These are phyloP conservation scores for Meteorus sp. DNA, from an alignment of 1,140 invertebrate species.

Conservation along the genomic window DNA sequence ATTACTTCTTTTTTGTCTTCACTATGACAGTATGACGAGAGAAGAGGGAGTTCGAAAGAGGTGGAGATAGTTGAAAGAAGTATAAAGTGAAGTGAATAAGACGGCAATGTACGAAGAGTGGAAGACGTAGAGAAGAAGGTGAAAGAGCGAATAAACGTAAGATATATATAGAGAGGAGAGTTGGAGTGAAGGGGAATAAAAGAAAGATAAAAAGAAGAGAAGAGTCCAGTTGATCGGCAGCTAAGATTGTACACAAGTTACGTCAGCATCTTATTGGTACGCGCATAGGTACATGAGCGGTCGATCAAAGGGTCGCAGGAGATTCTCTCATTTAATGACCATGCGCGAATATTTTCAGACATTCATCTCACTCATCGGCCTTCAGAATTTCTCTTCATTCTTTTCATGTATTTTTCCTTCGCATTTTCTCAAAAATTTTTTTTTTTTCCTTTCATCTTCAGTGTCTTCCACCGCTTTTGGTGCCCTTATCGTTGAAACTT, in stretches of 20 bases:
- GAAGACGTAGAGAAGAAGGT: slow-evolving; percentile 7
- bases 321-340: slow-evolving; percentile 46
- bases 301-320: slow-evolving; percentile 45
- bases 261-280: slow-evolving; percentile 52
- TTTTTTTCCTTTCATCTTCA: slow-evolving; percentile 8
- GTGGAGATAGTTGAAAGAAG: neutral
- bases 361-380: too few relatives aligned
- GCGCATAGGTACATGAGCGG: slow-evolving; percentile 43
- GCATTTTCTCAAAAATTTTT: too few relatives aligned
- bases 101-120: too few relatives aligned
- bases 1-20: slow-evolving; percentile 14
- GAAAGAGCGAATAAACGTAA: neutral
- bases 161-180: neutral
- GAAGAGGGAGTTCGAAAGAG: slow-evolving; percentile 23
- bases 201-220: slow-evolving; percentile 16
- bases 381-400: too few relatives aligned
- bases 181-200: too few relatives aligned
- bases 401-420: too few relatives aligned
- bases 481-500: too few relatives aligned
- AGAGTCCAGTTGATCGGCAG: slow-evolving; percentile 40
- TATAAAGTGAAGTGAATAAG: slow-evolving; percentile 6
- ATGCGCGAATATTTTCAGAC: slow-evolving; percentile 24
- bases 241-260: slow-evolving; percentile 49
- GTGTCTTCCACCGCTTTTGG: neutral
- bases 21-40: slow-evolving; percentile 37